Evolutionary conservation across 2,888 invertebrate species (phyloP), one percentile per base, ranked within the genome.

Genomic region (Eurytoma californica): DNA sequence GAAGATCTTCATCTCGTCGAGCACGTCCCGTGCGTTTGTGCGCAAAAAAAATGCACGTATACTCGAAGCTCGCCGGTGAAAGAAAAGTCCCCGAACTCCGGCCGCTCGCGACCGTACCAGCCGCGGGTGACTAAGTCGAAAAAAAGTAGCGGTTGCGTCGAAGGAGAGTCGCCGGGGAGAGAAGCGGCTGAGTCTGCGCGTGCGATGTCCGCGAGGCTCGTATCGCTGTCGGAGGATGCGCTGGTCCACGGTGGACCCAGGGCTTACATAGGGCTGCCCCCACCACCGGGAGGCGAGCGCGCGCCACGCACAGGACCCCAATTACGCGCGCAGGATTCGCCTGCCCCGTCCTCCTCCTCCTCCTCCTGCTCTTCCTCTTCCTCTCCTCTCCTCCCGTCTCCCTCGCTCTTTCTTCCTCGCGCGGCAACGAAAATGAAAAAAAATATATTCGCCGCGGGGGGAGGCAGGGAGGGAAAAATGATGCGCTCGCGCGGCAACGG

Each of bases 231-330:
- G 67, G 81, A 81, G 89, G 89, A 89, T 90, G 90, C 86, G 86
- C 88, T 89, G 90, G 88, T 89, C 89, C 90, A 86, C 84, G 86
- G 82, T 84, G 84, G 87, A 86, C 85, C 87, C 88, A 89, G 89
- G 89, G 90, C 88, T 90, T 90, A 90, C 89, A 90, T 90, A 90
- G 90, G 90, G 88, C 89, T 82, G 73, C 85, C 89, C 90, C 90
- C 90, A 90, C 90, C 88, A 88, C 82, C 70, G 63, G 9, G 2
- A 86, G 85, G 84, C 30, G 30, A 86, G 85, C 72, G 30, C 84
- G 7, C 68, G 30, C 69, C 72, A 66, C 72, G 77, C 77, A 77
- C 69, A 75, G 74, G 74, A 75, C 75, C 79, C 79, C 79, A 79
- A 79, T 75, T 75, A 80, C 72, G 73, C 28, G 47, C 49, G 49